Evolutionary conservation across 1,140 invertebrate genomes (phyloP).

Genomic region (Caenorhabditis inopinata): DNA sequence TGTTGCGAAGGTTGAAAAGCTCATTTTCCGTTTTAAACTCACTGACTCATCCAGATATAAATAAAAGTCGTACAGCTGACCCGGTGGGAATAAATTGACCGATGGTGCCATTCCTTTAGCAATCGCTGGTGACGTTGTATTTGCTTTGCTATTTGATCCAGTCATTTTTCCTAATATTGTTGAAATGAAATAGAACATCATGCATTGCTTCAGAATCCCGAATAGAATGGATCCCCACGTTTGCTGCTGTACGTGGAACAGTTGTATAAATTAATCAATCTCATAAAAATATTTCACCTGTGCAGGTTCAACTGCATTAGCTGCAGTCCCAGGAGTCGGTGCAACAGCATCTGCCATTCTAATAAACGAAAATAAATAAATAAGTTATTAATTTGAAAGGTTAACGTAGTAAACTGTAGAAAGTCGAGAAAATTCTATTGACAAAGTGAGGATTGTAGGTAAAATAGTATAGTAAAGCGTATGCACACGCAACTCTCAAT

Average conservation of each 20-base stretch:
- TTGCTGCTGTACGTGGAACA: not conserved
- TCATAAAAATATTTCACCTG: not conserved
- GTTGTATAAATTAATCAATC: not conserved
- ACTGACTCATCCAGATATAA: slow-evolving; percentile 43
- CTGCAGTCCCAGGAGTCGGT: not conserved
- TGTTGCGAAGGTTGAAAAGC: not conserved
- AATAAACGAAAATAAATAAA: too few species aligned
- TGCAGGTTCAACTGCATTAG: not conserved
- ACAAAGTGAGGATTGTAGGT: not conserved
- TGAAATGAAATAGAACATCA: slow-evolving; percentile 24
- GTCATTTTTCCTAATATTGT: not conserved
- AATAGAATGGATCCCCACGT: not conserved
- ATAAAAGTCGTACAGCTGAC: slow-evolving; percentile 45
- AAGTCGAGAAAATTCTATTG: slow-evolving; percentile 4
- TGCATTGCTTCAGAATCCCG: not conserved
- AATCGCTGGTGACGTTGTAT: not conserved
- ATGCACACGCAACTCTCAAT: not conserved
- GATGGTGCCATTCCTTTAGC: slow-evolving; percentile 11
- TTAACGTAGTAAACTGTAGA: too few species aligned
- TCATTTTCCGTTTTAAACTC: not conserved
- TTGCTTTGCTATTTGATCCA: not conserved
- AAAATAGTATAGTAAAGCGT: not conserved
- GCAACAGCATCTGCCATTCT: slow-evolving; percentile 14
- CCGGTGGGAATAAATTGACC: slow-evolving; percentile 29
- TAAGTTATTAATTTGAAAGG: too few species aligned